A percentile compares a stretch with the other conserved stretches of the same genome.
Conservation (phyloP, 2,888 invertebrate species). For the Falcaria lacertinaria region DNA sequence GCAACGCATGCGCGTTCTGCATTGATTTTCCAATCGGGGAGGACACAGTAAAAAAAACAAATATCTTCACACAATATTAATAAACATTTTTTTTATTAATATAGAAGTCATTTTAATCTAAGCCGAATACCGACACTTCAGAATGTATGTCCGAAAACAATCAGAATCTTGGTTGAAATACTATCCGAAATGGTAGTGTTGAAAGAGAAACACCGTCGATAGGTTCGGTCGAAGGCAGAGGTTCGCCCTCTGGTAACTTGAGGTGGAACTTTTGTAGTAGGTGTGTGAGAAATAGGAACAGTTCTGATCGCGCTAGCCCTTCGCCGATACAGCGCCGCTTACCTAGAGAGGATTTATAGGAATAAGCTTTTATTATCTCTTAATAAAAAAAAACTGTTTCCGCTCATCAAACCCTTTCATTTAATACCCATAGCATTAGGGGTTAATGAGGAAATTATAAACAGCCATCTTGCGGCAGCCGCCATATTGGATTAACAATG, state of each 20-base stretch:
- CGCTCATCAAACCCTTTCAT: too few relatives aligned
- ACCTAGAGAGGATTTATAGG: too few relatives aligned
- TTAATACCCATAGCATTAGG: too few relatives aligned
- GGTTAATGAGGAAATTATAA: too few relatives aligned
- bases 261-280: conserved; percentile 84
- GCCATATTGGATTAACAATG: too few relatives aligned
- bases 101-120: background rate
- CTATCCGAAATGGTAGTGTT: conserved; percentile 72
- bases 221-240: conserved; percentile 64
- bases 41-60: conserved; percentile 7
- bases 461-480: too few relatives aligned
- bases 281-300: conserved; percentile 87
- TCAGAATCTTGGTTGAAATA: conserved; percentile 47
- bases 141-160: background rate
- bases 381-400: too few relatives aligned
- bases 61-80: background rate
- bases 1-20: conserved; percentile 55
- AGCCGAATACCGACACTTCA: background rate
- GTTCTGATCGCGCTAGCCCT: conserved; percentile 84
- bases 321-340: conserved; percentile 91
- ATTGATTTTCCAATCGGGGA: conserved; percentile 66
- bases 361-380: too few relatives aligned
- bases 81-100: background rate
- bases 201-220: conserved; percentile 79
- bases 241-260: conserved; percentile 50